Evolutionary conservation across 2,113 vertebrate genomes (phyloP), one percentile per base, ranked within the genome.

Genomic region (Odontophorus gujanensis): DNA sequence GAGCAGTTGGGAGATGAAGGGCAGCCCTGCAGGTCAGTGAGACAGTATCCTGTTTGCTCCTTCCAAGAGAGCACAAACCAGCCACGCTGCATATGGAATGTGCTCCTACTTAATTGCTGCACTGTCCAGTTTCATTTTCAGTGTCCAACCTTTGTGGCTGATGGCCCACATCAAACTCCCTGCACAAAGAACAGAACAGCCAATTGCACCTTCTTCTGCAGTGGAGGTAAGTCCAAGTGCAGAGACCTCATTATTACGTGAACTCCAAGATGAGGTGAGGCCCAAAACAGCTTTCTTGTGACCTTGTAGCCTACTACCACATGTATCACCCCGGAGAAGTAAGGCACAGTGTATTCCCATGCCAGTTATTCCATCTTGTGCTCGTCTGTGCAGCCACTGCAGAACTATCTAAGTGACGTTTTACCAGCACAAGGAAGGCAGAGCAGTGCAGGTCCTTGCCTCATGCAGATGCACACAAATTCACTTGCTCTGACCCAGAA

Each of bases 41-140:
- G n/a, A 28, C 36, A 0, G 8, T 7, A 8, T 19, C 43, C 26
- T 0, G 3, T 3, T 36, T 17, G 14, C 4, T 11, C 25, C 48
- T 66, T 36, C 7, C 26, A 15, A 22, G 38, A 28, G 11, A 40
- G 5, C 24, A 22, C 11, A 32, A 30, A 20, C 25, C 7, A 16
- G 18, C 22, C 25, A 20, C 1, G 15, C 77, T 50, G 59, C 26
- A 6, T 4, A 32, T 65, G 47, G 42, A 38, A 1, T 55, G 38
- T 58, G 34, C n/a, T 69, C 10, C 28, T 50, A 34, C 10, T n/a
- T 36, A 43, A 42, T 84, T 0, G 1, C 26, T 50, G 74, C 63
- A 63, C 79, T 22, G 1, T n/a, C 2, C 40, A 57, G 30, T 18
- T 25, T 78, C 65, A 2, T 28, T 71, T 58, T 7, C 40, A 40